A percentile compares a stretch with the other conserved stretches of the same genome.
Conservation (phyloP, 2,888 invertebrate species). For the Tuta absoluta region DNA sequence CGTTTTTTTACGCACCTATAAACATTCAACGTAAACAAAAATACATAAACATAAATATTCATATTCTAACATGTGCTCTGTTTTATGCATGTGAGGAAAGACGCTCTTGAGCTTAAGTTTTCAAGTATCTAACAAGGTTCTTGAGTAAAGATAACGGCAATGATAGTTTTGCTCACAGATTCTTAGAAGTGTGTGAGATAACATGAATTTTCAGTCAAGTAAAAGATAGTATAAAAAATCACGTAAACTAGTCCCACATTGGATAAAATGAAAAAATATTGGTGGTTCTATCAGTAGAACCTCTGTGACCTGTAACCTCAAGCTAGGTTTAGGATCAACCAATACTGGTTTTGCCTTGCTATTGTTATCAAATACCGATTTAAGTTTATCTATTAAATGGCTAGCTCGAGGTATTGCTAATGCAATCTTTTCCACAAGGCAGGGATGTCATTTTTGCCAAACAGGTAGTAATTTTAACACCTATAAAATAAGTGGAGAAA, state of each 20-base stretch:
- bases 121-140: slow-evolving; percentile 47
- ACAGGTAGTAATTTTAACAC: not conserved
- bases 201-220: not conserved
- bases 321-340: no score
- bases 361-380: no score
- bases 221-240: no score
- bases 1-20: slow-evolving; percentile 47
- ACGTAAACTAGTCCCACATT: no score
- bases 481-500: not conserved
- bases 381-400: no score
- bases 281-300: no score
- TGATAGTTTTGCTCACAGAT: slow-evolving; percentile 6
- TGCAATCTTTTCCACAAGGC: no score
- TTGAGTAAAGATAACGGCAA: slow-evolving; percentile 29
- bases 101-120: slow-evolving; percentile 34
- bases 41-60: slow-evolving; percentile 30
- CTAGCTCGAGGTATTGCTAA: no score
- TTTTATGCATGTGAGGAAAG: slow-evolving; percentile 30
- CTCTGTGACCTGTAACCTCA: no score
- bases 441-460: no score
- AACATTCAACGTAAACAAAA: slow-evolving; percentile 37
- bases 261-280: no score
- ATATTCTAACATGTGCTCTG: slow-evolving; percentile 27
- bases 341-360: no score
- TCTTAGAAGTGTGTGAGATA: slow-evolving; percentile 3